Conservation (phyloP, 2,888 invertebrate species). For the Pegoplata infirma region DNA sequence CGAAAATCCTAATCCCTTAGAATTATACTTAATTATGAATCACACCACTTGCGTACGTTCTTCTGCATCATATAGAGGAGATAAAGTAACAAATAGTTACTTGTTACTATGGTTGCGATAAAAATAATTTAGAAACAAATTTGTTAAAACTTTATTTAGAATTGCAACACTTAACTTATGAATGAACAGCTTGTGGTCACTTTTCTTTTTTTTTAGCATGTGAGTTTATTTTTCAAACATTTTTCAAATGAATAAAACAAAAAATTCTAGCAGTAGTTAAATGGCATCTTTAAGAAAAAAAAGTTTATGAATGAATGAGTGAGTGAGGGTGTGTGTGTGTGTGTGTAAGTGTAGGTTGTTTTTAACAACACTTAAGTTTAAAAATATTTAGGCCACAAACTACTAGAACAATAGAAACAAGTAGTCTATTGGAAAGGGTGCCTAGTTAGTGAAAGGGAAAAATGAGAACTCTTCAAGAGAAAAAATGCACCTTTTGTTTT, state of each 20-base stretch:
- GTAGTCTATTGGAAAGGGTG: neutral
- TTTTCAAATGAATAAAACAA: neutral
- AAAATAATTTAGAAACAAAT: conserved; percentile 7
- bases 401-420: conserved; percentile 34
- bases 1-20: too few relatives aligned
- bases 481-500: conserved; percentile 54
- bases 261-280: neutral
- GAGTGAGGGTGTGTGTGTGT: neutral
- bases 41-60: neutral
- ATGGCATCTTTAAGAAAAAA: conserved; percentile 23
- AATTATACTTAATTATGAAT: conserved; percentile 19
- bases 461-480: conserved; percentile 31
- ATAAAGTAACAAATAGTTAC: conserved; percentile 6
- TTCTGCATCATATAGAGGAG: conserved; percentile 1
- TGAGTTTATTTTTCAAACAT: neutral
- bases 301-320: conserved; percentile 18
- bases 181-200: conserved; percentile 43
- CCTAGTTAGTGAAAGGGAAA: conserved; percentile 42
- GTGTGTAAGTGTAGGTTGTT: too few relatives aligned
- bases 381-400: conserved; percentile 61
- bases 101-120: conserved; percentile 11
- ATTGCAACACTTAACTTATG: conserved; percentile 48
- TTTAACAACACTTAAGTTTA: conserved; percentile 56
- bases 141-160: conserved; percentile 28
- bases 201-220: neutral